A percentile compares a stretch with the other conserved stretches of the same genome.
Evolutionary conservation across 2,113 vertebrate species (phyloP).

Genomic region (Xenopus laevis): DNA sequence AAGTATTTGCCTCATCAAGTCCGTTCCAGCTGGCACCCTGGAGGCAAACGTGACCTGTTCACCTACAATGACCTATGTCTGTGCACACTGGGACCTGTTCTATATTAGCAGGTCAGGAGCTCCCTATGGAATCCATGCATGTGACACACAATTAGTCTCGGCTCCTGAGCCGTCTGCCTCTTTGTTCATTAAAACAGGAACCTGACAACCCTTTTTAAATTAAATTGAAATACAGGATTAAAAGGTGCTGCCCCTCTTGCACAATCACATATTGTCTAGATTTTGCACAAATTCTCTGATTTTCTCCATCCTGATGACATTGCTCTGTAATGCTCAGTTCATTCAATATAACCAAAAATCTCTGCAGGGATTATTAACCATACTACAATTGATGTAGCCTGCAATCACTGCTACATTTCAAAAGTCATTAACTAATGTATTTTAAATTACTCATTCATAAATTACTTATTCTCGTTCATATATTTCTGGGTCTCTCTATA

Average conservation of each 20-base stretch:
- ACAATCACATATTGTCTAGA: conserved; percentile 21
- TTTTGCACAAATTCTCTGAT: conserved; percentile 17
- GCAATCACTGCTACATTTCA: too few species aligned
- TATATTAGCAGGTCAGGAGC: conserved; percentile 31
- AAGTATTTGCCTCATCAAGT: conserved; percentile 27
- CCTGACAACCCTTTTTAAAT: conserved; percentile 35
- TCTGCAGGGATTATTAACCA: conserved; percentile 8
- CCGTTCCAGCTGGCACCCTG: conserved; percentile 12
- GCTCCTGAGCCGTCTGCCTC: conserved; percentile 42
- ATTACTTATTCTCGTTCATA: too few species aligned
- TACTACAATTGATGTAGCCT: too few species aligned
- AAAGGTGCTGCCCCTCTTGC: conserved; percentile 33
- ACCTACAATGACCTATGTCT: conserved; percentile 23
- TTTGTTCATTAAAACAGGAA: conserved; percentile 40
- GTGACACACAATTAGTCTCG: conserved; percentile 42
- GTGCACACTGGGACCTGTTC: conserved; percentile 28
- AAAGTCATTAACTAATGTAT: too few species aligned
- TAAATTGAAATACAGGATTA: conserved; percentile 43
- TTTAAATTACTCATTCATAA: too few species aligned
- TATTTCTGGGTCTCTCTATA: too few species aligned
- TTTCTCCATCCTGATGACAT: background rate
- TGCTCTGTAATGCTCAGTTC: conserved; percentile 1
- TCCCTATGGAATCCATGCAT: accelerated
- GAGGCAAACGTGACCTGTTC: conserved; percentile 43
- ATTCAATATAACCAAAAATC: background rate